phyloP scores from a whole-genome alignment of 2,113 vertebrate genomes.

The Baryphthengus martii region DNA sequence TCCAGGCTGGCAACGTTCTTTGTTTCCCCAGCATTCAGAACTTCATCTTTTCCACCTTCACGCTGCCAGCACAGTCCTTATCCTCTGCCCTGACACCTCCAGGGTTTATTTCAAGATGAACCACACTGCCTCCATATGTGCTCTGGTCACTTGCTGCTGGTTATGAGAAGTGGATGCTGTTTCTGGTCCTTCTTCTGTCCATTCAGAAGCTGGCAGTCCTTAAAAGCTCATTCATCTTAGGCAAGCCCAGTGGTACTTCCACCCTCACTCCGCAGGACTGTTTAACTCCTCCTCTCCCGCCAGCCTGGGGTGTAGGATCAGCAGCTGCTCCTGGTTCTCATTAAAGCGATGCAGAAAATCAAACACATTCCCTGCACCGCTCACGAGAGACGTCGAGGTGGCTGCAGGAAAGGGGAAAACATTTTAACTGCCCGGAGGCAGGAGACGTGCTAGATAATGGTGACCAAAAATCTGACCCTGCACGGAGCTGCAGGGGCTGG shows the following conservation, averaged over 20 bases:
- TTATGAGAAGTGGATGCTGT: neutral
- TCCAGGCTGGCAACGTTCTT: neutral
- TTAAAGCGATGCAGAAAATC: neutral
- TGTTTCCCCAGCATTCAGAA: neutral
- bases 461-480: accelerated
- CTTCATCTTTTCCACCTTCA: conserved; percentile 52
- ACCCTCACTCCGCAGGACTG: neutral
- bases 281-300: neutral
- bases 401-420: accelerated
- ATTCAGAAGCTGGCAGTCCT: neutral
- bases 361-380: accelerated
- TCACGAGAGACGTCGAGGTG: neutral
- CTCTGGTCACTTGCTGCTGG: neutral
- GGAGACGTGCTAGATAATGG: neutral
- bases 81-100: conserved; percentile 14
- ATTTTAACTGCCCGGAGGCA: accelerated
- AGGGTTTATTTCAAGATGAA: conserved; percentile 19
- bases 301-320: neutral
- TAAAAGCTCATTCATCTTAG: neutral
- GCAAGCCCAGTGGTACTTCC: neutral
- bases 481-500: accelerated
- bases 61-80: neutral
- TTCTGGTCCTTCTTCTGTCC: neutral
- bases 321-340: accelerated
- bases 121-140: neutral